Evolutionary conservation across 2,797 vertebrate genomes (phyloP), one percentile per base, ranked within the genome.

Genomic region (Vireo griseus): DNA sequence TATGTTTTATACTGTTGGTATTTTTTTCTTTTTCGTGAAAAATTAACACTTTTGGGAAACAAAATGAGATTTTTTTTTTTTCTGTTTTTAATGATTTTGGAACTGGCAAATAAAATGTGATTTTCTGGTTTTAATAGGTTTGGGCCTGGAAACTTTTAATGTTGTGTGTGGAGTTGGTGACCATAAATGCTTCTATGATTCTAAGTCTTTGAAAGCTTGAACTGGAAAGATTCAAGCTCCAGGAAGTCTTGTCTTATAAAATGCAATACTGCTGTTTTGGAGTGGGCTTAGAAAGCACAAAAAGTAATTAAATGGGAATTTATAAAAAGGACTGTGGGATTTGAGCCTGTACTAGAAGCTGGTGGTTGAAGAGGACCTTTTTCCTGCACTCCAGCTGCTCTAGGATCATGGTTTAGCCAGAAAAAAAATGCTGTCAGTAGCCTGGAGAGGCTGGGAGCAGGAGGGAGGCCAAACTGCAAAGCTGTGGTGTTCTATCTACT

Each of bases 21-120:
- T 33, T 20, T 14, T 18, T 55, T 77, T 76, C 29, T 33, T 67
- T 85, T 90, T 90, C 81, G 75, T 94, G 86, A 78, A 52, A 80
- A 90, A 91, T 94, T 62, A 94, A 95, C 5, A 63, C 31, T 76
- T 86, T 11, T 51, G 79, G 50, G 19, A 76, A 97, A 95, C 85
- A 90, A 95, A 97, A 84, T 73, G 45, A 71, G n/a, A 78, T 92
- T 86, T 61, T 52, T 44, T 44, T 44, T 71, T 14, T 11, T 3
- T 3, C 29, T 65, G 55, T 88, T 97, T 95, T 73, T 93, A 92
- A 93, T 68, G 9, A 17, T 59, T 84, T 83, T 80, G 66, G 40
- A 62, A 28, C 65, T 45, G 72, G 58, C 22, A 94, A 97, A 97
- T 97, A 96, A 97, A 97, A 83, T 61, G 25, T 71, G 29, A 75